phyloP scores from a whole-genome alignment of 2,113 vertebrate species.

The Sapajus apella region DNA sequence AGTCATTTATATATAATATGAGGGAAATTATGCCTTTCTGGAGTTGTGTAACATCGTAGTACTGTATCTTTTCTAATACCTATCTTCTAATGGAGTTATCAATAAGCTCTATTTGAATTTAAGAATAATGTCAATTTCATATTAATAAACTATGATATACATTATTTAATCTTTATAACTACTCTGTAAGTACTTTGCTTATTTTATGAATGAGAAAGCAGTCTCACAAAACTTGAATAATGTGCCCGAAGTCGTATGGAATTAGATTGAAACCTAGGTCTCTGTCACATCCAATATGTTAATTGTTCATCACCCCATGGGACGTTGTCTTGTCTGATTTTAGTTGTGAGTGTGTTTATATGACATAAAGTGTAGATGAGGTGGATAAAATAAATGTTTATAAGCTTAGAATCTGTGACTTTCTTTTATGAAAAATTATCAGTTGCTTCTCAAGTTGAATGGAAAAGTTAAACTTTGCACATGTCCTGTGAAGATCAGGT shows the following conservation, averaged over 20 bases:
- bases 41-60: not conserved
- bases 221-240: not conserved
- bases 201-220: constrained; percentile 22
- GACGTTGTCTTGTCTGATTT: not conserved
- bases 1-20: not conserved
- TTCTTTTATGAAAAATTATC: not conserved
- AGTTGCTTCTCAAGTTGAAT: not conserved
- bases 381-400: not conserved
- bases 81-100: not conserved
- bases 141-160: not conserved
- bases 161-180: constrained; percentile 10
- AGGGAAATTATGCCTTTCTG: not conserved
- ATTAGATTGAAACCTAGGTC: not conserved
- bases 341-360: not conserved
- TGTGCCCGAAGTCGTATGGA: not conserved
- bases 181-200: not conserved
- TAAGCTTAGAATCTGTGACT: not conserved
- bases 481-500: not conserved
- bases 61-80: not conserved
- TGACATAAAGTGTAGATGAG: not conserved
- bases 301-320: not conserved
- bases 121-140: not conserved
- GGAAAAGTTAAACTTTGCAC: not conserved
- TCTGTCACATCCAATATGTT: not conserved
- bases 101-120: not conserved